Evolutionary conservation across 2,888 invertebrate genomes (phyloP).

Genomic region (Cremastobaeus sp.): DNA sequence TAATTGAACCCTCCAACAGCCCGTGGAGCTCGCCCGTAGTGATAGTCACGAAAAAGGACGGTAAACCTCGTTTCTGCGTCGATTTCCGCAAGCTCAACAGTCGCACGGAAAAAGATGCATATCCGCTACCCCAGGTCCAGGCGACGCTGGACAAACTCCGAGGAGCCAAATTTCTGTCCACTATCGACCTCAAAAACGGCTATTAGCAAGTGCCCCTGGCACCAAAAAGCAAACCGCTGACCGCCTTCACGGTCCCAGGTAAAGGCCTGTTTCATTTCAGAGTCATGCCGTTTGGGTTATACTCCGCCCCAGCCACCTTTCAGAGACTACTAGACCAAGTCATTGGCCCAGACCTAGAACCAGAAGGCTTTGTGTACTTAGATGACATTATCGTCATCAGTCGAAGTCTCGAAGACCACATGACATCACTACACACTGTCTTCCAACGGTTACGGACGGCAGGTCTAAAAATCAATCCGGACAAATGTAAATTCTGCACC

Average conservation of each 20-base stretch:
- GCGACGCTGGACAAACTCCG: conserved; percentile 15
- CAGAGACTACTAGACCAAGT: neutral
- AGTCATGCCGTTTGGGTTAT: neutral
- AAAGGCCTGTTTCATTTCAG: too few relatives aligned
- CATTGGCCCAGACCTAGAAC: neutral
- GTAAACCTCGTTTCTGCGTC: conserved; percentile 26
- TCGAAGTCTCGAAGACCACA: neutral
- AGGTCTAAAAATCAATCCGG: neutral
- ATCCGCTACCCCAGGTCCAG: conserved; percentile 2
- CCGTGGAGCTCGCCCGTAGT: conserved; percentile 28
- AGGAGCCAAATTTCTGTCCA: conserved; percentile 7
- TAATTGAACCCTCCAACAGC: conserved; percentile 28
- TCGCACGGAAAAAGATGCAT: conserved; percentile 8
- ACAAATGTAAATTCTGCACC: neutral
- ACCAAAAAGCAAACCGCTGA: neutral
- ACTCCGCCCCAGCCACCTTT: conserved; percentile 12
- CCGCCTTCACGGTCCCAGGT: too few relatives aligned
- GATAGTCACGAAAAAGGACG: conserved; percentile 22
- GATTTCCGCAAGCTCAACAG: conserved; percentile 12
- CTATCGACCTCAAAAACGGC: conserved; percentile 4
- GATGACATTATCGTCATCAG: neutral
- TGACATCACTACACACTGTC: neutral
- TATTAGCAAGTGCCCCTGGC: neutral
- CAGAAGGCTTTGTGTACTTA: neutral
- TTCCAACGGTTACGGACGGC: neutral